These are phyloP conservation scores for Polymixis flavicincta DNA, from an alignment of 2,888 invertebrate genomes.

Conservation along the genomic window DNA sequence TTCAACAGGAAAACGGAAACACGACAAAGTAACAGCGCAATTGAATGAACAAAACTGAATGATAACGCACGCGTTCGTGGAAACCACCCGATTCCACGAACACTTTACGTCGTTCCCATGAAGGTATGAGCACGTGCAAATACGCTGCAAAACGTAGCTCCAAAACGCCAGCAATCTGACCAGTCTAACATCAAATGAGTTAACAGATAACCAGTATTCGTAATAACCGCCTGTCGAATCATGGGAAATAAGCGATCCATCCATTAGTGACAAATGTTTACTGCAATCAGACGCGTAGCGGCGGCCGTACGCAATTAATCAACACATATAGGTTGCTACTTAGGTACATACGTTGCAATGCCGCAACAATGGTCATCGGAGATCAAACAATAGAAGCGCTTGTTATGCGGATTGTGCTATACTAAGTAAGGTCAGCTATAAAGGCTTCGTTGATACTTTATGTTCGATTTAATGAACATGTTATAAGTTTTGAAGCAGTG, in stretches of 20 bases:
- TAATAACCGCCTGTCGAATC: conserved; percentile 69
- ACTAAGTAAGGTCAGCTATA: neutral
- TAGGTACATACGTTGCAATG: conserved; percentile 33
- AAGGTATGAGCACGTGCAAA: neutral
- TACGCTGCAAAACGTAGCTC: conserved; percentile 14
- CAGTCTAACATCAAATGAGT: conserved; percentile 56
- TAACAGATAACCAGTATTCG: conserved; percentile 63
- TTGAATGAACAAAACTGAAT: neutral
- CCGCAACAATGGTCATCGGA: conserved; percentile 55
- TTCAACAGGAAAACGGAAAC: neutral
- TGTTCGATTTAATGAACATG: neutral
- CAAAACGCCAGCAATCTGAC: conserved; percentile 33
- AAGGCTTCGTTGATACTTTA: neutral
- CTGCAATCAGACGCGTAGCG: conserved; percentile 79
- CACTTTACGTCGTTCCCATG: too few relatives aligned
- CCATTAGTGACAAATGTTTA: conserved; percentile 86
- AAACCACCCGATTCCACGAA: neutral
- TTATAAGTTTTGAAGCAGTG: too few relatives aligned
- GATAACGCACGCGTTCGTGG: neutral
- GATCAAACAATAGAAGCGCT: conserved; percentile 60
- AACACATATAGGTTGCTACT: conserved; percentile 66
- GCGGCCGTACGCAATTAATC: conserved; percentile 77
- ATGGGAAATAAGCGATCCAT: conserved; percentile 73
- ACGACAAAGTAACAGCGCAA: neutral
- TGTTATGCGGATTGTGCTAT: conserved; percentile 20